phyloP scores from a whole-genome alignment of 2,797 vertebrate species.

The Muscicapa comitata region DNA sequence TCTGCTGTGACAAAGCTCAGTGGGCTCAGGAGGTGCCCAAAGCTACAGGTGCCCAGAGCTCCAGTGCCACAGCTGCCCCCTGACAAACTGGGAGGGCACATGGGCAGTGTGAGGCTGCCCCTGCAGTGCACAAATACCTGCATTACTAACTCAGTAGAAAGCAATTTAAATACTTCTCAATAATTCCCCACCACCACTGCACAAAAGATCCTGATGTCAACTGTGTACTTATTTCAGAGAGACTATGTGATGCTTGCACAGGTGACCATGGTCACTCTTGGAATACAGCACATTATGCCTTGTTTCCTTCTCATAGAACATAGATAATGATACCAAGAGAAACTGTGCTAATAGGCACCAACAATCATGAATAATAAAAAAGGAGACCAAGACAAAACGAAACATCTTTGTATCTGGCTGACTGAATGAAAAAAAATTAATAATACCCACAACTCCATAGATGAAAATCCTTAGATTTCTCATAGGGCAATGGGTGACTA shows the following conservation, averaged over 20 bases:
- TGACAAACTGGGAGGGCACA: not conserved
- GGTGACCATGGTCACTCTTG: not conserved
- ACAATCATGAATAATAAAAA: not conserved
- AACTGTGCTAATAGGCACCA: not conserved
- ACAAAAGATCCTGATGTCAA: not conserved
- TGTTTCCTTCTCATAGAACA: not conserved
- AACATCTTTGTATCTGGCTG: not conserved
- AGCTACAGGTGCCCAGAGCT: not conserved
- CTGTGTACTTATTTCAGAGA: not conserved
- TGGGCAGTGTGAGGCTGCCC: not conserved
- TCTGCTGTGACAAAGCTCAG: accelerated
- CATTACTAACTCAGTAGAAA: not conserved
- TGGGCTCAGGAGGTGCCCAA: accelerated
- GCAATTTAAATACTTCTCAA: not conserved
- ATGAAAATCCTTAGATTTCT: not conserved
- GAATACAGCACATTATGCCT: not conserved
- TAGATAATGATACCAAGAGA: not conserved
- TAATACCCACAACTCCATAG: not conserved
- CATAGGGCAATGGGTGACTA: not conserved
- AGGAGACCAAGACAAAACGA: not conserved
- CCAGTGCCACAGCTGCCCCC: not conserved
- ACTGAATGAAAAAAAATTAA: not conserved
- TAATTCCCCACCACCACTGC: not conserved
- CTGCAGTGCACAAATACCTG: not conserved
- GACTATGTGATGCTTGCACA: not conserved